Base-by-base conservation (phyloP, 2,113 vertebrate species). In the Lampris megalopsis region DNA sequence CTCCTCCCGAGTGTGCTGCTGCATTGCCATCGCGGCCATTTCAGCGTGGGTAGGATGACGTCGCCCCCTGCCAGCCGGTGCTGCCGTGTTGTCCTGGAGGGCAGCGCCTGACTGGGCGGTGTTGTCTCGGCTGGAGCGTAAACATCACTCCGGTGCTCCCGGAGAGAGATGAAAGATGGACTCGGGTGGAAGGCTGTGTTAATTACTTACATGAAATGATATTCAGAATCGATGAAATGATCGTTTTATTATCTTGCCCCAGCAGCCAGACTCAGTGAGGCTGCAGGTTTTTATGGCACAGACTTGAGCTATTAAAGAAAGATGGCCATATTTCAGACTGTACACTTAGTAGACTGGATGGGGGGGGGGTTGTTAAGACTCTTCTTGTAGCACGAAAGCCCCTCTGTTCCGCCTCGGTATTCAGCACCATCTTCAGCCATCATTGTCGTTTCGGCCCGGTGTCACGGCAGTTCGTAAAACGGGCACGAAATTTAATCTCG, bases 151-250 rank as follows among this genome's bases (percentile, higher is more conserved):
- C 42, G 37, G 71, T 81, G 81, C 77, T 73, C 65, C 76, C 69
- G 73, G 78, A 69, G 70, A 73, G 64, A 62, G 61, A 76, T 86
- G 83, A 89, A 88, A 87, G 84, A 92, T 88, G 78, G 88, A 88
- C 77, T 86, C 78, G 81, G 68, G 64, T 83, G 54, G 64, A 81
- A 86, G 82, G 75, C 71, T 71, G 83, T 79, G 79, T 87, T 85
- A 77, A 86, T 88, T 83, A 86, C 91, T 87, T 82, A 80, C 79
- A 87, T 76, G 81, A 86, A 91, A 89, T 91, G 67, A 92, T 79
- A 68, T 72, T 82, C 74, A 82, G 84, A 88, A 91, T 90, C 79
- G 41, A 92, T 92, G 80, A 89, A 93, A 92, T 86, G 24, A 85
- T 89, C 54, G 63, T 93, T 93, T 94, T 91, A 93, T 90, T 79